Conservation (phyloP, 2,888 invertebrate species). For the Patella caerulea region DNA sequence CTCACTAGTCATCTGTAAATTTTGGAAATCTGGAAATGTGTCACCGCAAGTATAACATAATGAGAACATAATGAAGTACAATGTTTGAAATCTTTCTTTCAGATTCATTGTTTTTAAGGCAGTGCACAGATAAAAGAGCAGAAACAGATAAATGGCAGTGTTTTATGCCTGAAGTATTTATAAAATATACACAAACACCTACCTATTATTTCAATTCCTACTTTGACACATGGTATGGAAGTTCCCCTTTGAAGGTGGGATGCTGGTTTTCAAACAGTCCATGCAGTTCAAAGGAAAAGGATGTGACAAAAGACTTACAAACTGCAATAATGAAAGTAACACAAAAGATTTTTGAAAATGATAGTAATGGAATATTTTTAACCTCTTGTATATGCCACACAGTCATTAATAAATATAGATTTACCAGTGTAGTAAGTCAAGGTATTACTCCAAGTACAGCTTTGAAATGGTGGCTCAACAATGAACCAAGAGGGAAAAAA, state of each 20-base stretch:
- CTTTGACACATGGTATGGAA: slow-evolving; percentile 47
- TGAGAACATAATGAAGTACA: neutral
- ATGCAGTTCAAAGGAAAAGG: slow-evolving; percentile 35
- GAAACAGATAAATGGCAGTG: slow-evolving; percentile 40
- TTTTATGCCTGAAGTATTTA: slow-evolving; percentile 42
- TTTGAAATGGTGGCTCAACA: no score
- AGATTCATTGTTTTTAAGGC: slow-evolving; percentile 40
- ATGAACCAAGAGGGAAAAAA: no score
- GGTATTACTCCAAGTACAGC: no score
- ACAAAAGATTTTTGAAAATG: slow-evolving; percentile 33
- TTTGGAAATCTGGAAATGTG: no score
- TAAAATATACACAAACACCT: slow-evolving; percentile 44
- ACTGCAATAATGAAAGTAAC: slow-evolving; percentile 27
- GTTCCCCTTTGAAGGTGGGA: slow-evolving; percentile 33
- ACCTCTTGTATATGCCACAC: slow-evolving; percentile 46
- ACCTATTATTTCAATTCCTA: slow-evolving; percentile 46
- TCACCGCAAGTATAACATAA: neutral
- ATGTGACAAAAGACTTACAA: slow-evolving; percentile 30
- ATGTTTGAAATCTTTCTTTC: slow-evolving; percentile 14
- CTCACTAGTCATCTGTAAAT: no score
- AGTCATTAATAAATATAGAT: no score
- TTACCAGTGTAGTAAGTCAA: no score
- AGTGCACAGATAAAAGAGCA: slow-evolving; percentile 38
- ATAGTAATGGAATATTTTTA: slow-evolving; percentile 45
- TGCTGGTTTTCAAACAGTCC: slow-evolving; percentile 28